Base-by-base conservation (phyloP, 2,888 invertebrate species). In the Monopis laevigella region DNA sequence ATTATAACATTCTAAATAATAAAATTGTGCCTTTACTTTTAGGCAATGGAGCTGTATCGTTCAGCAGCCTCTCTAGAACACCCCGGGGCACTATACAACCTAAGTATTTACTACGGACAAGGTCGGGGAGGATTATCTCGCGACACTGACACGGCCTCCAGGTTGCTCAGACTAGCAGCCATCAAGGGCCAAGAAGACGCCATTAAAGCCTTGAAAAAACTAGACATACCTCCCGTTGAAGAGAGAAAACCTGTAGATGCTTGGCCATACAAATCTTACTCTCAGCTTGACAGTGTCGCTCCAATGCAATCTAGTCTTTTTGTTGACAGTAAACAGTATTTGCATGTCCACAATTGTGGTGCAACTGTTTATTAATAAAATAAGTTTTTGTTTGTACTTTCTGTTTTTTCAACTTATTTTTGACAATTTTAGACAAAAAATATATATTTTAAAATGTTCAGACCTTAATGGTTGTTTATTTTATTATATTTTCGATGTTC, bases 11-110 rank as follows among this genome's bases (percentile, higher is more conserved):
- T n/a, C n/a, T n/a, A n/a, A n/a, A n/a, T n/a, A n/a, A n/a, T n/a
- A n/a, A n/a, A n/a, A n/a, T n/a, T n/a, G n/a, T n/a, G n/a, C n/a
- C n/a, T n/a, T n/a, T n/a, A n/a, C n/a, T n/a, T 32, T 24, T 54
- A 88, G 88, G 89, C 90, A 36, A 85, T 84, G 59, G 82, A 86
- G 54, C 77, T 85, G 56, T 90, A 89, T 55, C 70, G 75, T 45
- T 67, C 81, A 43, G 89, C 89, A 28, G 86, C 87, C 12, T 72
- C 83, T 7, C 61, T 80, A 39, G 86, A 87, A 24, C 88, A 89
- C 55, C 75, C 86, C 2, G 82, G 83, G 46, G 88, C 89, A 0
- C 75, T 86, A 52, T 89, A 87, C 58, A 90, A 89, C 57, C 74
- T 90, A 40, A 88, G 87, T 2, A 80, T 89, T 36, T 86, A 86